These are phyloP conservation scores for Myotis yumanensis DNA, from an alignment of 2,113 vertebrate genomes.

Conservation along the genomic window DNA sequence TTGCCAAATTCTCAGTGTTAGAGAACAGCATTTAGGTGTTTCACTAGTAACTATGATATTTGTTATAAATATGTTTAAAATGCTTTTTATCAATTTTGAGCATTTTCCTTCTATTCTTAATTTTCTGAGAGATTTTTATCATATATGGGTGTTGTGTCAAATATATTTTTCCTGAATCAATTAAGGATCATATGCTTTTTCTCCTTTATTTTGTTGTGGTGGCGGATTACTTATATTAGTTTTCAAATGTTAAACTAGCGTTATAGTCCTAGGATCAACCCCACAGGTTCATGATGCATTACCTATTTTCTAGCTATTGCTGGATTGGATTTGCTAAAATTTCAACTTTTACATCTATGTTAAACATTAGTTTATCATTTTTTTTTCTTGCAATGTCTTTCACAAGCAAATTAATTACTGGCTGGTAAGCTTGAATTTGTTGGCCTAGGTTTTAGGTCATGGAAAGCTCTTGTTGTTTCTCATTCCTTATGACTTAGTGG, in stretches of 20 bases:
- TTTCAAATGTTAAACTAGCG: background rate
- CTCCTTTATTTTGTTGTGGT: background rate
- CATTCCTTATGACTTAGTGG: background rate
- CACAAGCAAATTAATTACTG: background rate
- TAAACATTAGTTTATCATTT: background rate
- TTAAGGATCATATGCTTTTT: constrained; percentile 11
- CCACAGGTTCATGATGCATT: background rate
- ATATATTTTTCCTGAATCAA: background rate
- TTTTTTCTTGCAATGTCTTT: background rate
- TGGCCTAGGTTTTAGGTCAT: background rate
- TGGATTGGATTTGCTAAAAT: constrained; percentile 8
- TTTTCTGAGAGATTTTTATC: constrained; percentile 14
- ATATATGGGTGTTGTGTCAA: background rate
- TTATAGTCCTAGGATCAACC: background rate
- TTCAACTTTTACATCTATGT: background rate
- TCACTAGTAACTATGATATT: background rate
- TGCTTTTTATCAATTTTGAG: background rate
- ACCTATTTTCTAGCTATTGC: background rate
- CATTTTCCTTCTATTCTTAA: background rate
- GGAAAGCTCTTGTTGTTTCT: background rate
- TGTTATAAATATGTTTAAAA: background rate
- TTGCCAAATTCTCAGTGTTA: background rate
- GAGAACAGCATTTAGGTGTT: background rate
- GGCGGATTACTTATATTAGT: background rate
- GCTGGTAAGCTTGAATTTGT: background rate